Percentiles rank a stretch among this genome's conserved stretches.
Conservation (phyloP, 2,888 invertebrate species). For the Scrobipalpa costella region DNA sequence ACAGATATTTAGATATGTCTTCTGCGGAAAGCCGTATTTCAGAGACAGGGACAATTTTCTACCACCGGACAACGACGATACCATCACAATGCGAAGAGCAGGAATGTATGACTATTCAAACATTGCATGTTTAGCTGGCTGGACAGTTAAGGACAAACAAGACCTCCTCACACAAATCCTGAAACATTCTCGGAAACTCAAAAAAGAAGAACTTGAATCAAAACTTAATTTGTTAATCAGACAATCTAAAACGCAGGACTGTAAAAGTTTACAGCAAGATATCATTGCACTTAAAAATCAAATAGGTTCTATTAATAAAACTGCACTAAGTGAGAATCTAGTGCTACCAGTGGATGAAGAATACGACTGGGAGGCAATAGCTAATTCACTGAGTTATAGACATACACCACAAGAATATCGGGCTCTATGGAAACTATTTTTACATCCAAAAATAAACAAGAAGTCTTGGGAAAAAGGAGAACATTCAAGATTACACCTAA, state of each 20-base stretch:
- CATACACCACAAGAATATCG: constrained; percentile 84
- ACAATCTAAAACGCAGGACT: constrained; percentile 20
- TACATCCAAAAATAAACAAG: constrained; percentile 85
- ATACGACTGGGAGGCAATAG: constrained; percentile 82
- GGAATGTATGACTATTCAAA: constrained; percentile 73
- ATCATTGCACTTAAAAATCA: constrained; percentile 37
- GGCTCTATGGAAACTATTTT: constrained; percentile 86
- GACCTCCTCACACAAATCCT: constrained; percentile 74
- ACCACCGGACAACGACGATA: constrained; percentile 83
- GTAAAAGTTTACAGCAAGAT: background rate
- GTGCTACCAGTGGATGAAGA: constrained; percentile 62
- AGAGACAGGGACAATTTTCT: constrained; percentile 80
- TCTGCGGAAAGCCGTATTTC: constrained; percentile 84
- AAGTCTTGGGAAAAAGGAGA: constrained; percentile 57
- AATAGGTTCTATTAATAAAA: constrained; percentile 44
- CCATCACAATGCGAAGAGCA: constrained; percentile 58
- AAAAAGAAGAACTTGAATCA: constrained; percentile 24
- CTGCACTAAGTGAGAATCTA: constrained; percentile 47
- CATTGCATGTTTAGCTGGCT: constrained; percentile 66
- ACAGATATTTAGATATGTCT: constrained; percentile 50
- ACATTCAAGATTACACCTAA: constrained; percentile 49
- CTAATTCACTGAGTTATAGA: constrained; percentile 70
- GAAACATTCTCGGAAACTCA: constrained; percentile 47
- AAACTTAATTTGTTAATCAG: constrained; percentile 23
- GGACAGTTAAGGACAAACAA: constrained; percentile 82